Evolutionary conservation across 2,888 invertebrate genomes (phyloP).

Genomic region (Matsumyia berberina): DNA sequence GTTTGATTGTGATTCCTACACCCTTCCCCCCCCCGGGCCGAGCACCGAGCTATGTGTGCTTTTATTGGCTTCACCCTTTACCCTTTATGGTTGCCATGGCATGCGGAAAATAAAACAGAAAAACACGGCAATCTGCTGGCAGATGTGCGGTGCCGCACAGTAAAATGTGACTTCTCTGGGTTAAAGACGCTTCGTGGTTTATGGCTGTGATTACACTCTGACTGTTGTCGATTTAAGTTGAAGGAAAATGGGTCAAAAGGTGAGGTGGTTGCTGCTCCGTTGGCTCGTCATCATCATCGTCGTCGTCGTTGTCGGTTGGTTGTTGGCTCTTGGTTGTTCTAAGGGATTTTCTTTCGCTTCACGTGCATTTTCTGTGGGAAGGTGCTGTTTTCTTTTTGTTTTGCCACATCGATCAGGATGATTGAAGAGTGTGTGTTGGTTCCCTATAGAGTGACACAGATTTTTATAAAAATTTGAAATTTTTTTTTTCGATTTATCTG

Average conservation of each 20-base stretch:
- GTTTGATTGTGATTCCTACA: not conserved
- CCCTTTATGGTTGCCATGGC: conserved; percentile 24
- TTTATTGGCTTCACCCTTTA: conserved; percentile 65
- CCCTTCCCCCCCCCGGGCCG: no score
- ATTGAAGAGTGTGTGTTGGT: no score
- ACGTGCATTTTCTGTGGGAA: conserved; percentile 17
- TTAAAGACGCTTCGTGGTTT: conserved; percentile 75
- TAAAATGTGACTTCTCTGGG: conserved; percentile 66
- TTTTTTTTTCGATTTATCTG: no score
- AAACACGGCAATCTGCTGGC: no score
- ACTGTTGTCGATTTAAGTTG: conserved; percentile 59
- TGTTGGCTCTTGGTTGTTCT: conserved; percentile 41
- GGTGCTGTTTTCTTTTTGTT: no score
- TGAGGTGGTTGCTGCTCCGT: conserved; percentile 40
- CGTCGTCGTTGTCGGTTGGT: not conserved
- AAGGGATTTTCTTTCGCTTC: conserved; percentile 61
- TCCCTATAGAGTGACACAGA: not conserved
- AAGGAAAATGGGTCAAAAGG: conserved; percentile 73
- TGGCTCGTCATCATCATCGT: not conserved
- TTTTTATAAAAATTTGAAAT: no score
- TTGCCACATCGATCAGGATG: no score
- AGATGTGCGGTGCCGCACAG: conserved; percentile 10
- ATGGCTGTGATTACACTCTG: conserved; percentile 67
- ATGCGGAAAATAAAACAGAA: not conserved
- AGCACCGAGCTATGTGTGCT: conserved; percentile 14